Percentiles rank a stretch among this genome's conserved stretches.
phyloP scores from a whole-genome alignment of 2,888 invertebrate genomes.

The Sicus ferrugineus region DNA sequence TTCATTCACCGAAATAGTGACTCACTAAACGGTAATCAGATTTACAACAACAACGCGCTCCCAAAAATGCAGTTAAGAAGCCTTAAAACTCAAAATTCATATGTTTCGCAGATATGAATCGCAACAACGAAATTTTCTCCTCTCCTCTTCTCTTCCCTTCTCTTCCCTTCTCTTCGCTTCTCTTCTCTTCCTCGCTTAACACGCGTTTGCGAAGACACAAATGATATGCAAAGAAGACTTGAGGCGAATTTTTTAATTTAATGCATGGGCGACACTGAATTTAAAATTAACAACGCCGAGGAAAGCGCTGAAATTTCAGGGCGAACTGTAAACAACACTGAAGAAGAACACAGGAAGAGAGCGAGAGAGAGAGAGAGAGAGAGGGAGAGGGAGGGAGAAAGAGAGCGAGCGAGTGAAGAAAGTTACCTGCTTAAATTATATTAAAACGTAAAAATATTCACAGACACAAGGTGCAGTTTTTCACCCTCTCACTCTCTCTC shows the following conservation, averaged over 20 bases:
- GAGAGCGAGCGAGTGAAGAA: not conserved
- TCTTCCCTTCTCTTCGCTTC: too few species aligned
- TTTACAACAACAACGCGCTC: too few species aligned
- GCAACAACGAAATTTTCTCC: too few species aligned
- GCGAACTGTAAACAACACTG: too few species aligned
- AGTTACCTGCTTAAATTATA: not conserved
- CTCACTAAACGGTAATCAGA: too few species aligned
- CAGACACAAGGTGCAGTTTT: not conserved
- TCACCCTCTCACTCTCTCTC: too few species aligned
- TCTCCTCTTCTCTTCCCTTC: too few species aligned
- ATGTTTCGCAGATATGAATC: too few species aligned
- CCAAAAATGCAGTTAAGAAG: too few species aligned
- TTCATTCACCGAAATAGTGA: too few species aligned
- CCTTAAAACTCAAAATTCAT: too few species aligned
- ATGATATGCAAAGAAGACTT: slow-evolving; percentile 18
- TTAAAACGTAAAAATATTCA: not conserved
- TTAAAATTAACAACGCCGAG: not conserved
- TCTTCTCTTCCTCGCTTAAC: not conserved
- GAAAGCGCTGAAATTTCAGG: not conserved
- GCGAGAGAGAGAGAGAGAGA: not conserved
- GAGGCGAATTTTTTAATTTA: not conserved
- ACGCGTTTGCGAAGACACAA: not conserved
- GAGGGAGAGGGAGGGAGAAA: not conserved
- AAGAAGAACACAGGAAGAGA: not conserved
- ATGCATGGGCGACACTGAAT: slow-evolving; percentile 16